Base-by-base conservation (phyloP, 2,113 vertebrate species). In the Onychostoma macrolepis region DNA sequence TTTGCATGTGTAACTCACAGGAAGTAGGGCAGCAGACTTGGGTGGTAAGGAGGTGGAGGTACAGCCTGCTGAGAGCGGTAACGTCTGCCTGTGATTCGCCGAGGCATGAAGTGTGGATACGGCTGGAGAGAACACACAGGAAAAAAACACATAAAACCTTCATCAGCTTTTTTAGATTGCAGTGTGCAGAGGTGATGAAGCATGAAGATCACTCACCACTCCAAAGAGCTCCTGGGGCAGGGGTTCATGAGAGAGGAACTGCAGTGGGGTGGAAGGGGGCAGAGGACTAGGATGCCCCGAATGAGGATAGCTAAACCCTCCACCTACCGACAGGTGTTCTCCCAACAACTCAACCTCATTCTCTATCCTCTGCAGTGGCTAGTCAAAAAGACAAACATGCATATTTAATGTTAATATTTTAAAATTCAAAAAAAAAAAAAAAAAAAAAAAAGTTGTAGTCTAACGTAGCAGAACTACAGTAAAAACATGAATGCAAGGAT, bases 331-430 rank as follows among this genome's bases (percentile, higher is more conserved):
- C 90, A 98, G 95, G 92, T 99, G 98, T 80, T 99, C 98, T 88
- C 97, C 97, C 84, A 99, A 94, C 76, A 99, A 94, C 87, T 99
- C 98, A 75, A 99, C 98, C 84, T 99, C 98, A 84, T 99, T 99
- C 92, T 99, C 98, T 89, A 99, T 99, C 91, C 97, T 97, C 90
- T 99, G 98, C 93, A 99, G 94, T 12, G 98, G 98, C 97, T 99
- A 91, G 21, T 26, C 76, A 87, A 43, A 81, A 58, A 63, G 3
- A 36, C 26, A 86, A 1, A 71, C 26, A 71, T 4, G 43, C 30
- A 48, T n/a, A 10, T n/a, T n/a, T 41, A 38, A 21, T 38, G 36
- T 2, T n/a, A 72, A n/a, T 36, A 36, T 10, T 33, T 71, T 0
- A 69, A 12, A 67, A 13, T 67, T 28, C 3, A 3, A n/a, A n/a